Evolutionary conservation across 92 coral and sea anemone genomes (phyloP).

Genomic region (Zoanthus gigantus): DNA sequence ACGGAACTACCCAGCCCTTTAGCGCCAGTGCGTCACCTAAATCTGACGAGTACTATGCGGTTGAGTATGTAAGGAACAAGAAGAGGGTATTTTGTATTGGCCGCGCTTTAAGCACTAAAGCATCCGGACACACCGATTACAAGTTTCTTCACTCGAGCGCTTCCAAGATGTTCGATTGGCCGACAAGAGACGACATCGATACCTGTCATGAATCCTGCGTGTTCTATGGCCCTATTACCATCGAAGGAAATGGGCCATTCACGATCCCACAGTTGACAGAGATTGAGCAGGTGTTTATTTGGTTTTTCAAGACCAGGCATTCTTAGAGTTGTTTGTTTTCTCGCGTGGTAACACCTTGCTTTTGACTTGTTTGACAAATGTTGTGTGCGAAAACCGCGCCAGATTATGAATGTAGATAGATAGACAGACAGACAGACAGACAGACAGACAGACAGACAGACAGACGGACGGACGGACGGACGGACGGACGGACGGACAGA

Average conservation of each 20-base stretch:
- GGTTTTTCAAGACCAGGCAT: background rate
- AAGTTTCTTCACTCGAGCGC: slow-evolving; percentile 66
- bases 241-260: background rate
- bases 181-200: slow-evolving; percentile 50
- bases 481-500: too few relatives aligned
- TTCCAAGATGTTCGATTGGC: slow-evolving; percentile 56
- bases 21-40: background rate
- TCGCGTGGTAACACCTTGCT: too few relatives aligned
- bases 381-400: too few relatives aligned
- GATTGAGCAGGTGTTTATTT: background rate
- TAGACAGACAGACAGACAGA: too few relatives aligned
- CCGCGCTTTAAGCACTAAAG: background rate
- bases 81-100: slow-evolving; percentile 23
- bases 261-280: background rate
- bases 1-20: slow-evolving; percentile 20
- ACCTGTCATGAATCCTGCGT: slow-evolving; percentile 34
- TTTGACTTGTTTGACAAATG: too few relatives aligned
- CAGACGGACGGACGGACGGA: too few relatives aligned
- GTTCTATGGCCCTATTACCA: background rate
- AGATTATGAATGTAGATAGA: too few relatives aligned
- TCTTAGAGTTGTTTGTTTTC: too few relatives aligned
- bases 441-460: too few relatives aligned
- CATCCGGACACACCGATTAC: slow-evolving; percentile 21
- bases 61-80: slow-evolving; percentile 18
- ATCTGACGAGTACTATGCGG: slow-evolving; percentile 20